Evolutionary conservation across 92 coral and sea anemone genomes (phyloP).

Genomic region (Porites lobata): DNA sequence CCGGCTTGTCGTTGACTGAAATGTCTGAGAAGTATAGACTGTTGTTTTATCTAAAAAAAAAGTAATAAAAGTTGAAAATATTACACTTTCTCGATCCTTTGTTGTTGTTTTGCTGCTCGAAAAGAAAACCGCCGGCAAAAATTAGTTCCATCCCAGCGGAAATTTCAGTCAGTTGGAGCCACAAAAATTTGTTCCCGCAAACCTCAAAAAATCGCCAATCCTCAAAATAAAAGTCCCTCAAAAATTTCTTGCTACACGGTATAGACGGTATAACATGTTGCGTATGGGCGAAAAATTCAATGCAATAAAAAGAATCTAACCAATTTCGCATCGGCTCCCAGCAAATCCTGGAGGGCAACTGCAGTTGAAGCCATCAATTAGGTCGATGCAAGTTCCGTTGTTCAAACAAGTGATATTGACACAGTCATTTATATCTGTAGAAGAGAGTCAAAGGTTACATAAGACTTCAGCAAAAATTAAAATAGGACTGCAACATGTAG

Average conservation of each 20-base stretch:
- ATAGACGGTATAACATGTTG: background rate
- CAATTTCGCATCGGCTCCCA: no score
- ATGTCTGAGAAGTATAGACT: conserved; percentile 1
- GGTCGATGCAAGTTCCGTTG: no score
- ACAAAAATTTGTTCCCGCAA: background rate
- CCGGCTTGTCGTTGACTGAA: conserved; percentile 9
- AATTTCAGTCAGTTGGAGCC: background rate
- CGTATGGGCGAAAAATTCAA: background rate
- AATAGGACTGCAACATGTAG: no score
- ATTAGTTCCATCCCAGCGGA: background rate
- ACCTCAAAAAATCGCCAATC: no score
- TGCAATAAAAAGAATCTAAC: no score
- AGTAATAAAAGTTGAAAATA: background rate
- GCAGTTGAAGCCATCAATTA: no score
- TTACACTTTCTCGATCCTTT: background rate
- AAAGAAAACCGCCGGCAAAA: background rate
- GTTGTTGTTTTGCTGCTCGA: background rate
- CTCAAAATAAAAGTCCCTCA: background rate
- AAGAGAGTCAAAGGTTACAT: no score
- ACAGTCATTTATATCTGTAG: no score
- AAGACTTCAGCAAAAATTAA: no score
- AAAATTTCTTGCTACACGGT: background rate
- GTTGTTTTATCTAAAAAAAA: background rate
- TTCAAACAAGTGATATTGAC: no score
- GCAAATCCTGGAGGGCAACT: no score